Evolutionary conservation across 2,888 invertebrate genomes (phyloP), one percentile per base, ranked within the genome.

Genomic region (Lycaena phlaeas): DNA sequence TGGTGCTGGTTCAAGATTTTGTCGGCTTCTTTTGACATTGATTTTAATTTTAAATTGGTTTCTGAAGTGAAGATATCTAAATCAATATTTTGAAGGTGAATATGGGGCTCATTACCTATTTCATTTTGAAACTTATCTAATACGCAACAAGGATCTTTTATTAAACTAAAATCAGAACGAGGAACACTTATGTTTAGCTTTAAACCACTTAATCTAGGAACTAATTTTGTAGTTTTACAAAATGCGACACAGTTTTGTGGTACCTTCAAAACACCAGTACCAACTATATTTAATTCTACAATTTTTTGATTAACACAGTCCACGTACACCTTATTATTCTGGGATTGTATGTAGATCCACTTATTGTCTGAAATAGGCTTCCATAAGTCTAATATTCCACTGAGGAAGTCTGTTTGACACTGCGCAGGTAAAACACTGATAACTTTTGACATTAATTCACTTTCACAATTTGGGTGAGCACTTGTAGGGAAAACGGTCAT

Each of bases 381-480:
- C 38, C 38, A 39, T 10, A 27, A 5, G 12, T 39, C 29, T 18
- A 39, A n/a, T 7, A 9, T 38, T 14, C 38, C 22, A n/a, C 9
- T 9, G 14, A 39, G 29, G 12, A 27, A 22, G 7, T 39, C 14
- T 4, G 38, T 39, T 39, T 39, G 15, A 29, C 25, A 30, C 29
- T 25, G 38, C 14, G 18, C 14, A 22, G 38, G 29, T 12, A 27
- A 7, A 14, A 9, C 28, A 36, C 22, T 41, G 2, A 39, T 30
- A 2, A 14, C 29, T 12, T 22, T 39, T 7, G 29, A n/a, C 14
- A 39, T 29, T 18, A 39, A 9, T 10, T 39, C 38, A 30, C 29
- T 39, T 25, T 39, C 38, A 22, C 38, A 29, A 14, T 14, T 38
- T 5, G 38, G 38, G 7, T 38, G 18, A 22, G 30, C 30, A 30